Evolutionary conservation across 2,888 invertebrate genomes (phyloP), one percentile per base, ranked within the genome.

Genomic region (Dasypolia templi): DNA sequence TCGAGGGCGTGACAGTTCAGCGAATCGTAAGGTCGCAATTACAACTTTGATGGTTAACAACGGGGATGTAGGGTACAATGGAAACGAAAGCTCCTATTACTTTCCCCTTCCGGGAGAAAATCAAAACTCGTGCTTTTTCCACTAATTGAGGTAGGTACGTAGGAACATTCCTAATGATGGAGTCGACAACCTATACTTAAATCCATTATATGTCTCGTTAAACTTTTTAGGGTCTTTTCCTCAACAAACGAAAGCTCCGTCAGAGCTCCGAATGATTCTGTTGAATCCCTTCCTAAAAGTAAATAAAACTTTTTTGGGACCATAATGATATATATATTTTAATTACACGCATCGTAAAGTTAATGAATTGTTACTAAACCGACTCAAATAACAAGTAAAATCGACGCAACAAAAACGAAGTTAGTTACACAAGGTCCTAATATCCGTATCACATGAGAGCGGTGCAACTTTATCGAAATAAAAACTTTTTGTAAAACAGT

Each of bases 261-360:
- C 35, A 71, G 74, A 73, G 55, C 32, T 79, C 66, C n/a, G 53
- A 55, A 69, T 53, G 75, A 72, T 59, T 39, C 67, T 64, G 39
- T 66, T 56, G 11, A 55, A 61, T 70, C 61, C 72, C 46, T 35
- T 61, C 53, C 61, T 56, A 74, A 81, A 79, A 83, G 75, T 86
- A 75, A 77, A 77, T 75, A 83, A 70, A 78, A 79, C 49, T 64
- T 76, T 77, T 29, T 71, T 66, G 29, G 46, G 81, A 73, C 66
- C 70, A 73, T n/a, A n/a, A n/a, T 82, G 66, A 73, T 82, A 81
- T 82, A 84, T 88, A 83, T 78, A 87, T 91, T 92, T 89, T 92
- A 93, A 94, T 95, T 93, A 93, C 91, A 95, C 93, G 92, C 91
- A 89, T 92, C 92, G 91, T 95, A 93, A 95, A 95, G 92, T 91